Conservation (phyloP, 2,113 vertebrate genomes). For the Leiothrix lutea region DNA sequence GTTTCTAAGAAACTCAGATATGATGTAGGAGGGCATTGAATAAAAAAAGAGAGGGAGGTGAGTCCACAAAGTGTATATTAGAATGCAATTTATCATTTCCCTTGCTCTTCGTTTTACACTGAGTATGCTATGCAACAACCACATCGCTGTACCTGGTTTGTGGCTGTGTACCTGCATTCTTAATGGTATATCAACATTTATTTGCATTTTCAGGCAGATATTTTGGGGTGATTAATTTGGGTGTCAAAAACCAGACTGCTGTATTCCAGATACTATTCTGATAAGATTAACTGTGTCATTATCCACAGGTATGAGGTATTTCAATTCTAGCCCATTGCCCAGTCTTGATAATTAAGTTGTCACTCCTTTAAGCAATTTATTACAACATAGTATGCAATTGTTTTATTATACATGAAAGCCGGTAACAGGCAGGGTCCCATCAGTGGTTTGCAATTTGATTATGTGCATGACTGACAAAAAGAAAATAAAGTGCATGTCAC, state of each 20-base stretch:
- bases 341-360: conserved; percentile 34
- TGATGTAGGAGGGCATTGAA: not conserved
- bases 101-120: not conserved
- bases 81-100: not conserved
- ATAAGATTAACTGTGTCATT: conserved; percentile 31
- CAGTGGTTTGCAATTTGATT: not conserved
- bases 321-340: not conserved
- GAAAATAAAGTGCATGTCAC: not conserved
- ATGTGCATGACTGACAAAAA: not conserved
- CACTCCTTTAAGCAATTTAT: conserved; percentile 24
- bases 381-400: not conserved
- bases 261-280: not conserved
- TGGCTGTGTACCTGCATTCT: not conserved
- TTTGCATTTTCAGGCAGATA: conserved; percentile 6
- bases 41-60: not conserved
- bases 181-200: not conserved
- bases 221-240: conserved; percentile 20
- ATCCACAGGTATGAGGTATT: conserved; percentile 11
- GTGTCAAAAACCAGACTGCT: conserved; percentile 6
- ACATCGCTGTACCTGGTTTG: not conserved
- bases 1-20: not conserved
- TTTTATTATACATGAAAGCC: conserved; percentile 15
- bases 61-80: not conserved
- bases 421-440: not conserved
- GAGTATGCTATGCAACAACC: not conserved